Base-by-base conservation (phyloP, 2,888 invertebrate genomes). In the Desoria tigrina region DNA sequence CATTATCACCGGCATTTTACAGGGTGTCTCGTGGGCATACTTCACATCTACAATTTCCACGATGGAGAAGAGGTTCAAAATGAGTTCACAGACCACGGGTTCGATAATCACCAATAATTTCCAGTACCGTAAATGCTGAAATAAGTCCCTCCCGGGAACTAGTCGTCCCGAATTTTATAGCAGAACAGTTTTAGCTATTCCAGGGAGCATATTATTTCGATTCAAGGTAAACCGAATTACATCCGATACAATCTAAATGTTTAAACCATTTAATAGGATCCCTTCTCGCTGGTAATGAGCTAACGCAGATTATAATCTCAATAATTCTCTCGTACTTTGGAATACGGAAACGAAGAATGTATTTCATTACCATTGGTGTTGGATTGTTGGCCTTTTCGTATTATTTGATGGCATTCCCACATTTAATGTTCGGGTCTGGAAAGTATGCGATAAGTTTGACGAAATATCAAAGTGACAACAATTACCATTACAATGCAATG, bases 241-340 rank as follows among this genome's bases (percentile, higher is more conserved):
- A n/a, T n/a, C n/a, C n/a, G n/a, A n/a, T n/a, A n/a, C n/a, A n/a
- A n/a, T n/a, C n/a, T n/a, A n/a, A n/a, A n/a, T n/a, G n/a, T n/a
- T n/a, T n/a, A n/a, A n/a, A n/a, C n/a, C n/a, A n/a, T n/a, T n/a
- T n/a, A n/a, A 45, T 11, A 86, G 86, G 88, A 68, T 82, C 88
- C 70, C 87, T 88, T 72, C 85, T 87, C 28, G 86, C 88, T 69
- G 88, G 88, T 32, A 89, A 89, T 78, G 88, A 89, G 78, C 85
- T 89, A 69, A 88, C 88, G 74, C 86, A 87, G 78, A 81, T 88
- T 63, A 81, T 88, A 72, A 84, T 86, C 26, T 86, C 88, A 1
- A 84, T 86, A 21, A 82, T 86, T 26, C 79, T 89, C 69, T 86
- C 87, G 68, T 88, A 88, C 77, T 88, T 88, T 78, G 87, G 86